Base-by-base conservation (phyloP, 1,140 invertebrate species). In the Littorina saxatilis region DNA sequence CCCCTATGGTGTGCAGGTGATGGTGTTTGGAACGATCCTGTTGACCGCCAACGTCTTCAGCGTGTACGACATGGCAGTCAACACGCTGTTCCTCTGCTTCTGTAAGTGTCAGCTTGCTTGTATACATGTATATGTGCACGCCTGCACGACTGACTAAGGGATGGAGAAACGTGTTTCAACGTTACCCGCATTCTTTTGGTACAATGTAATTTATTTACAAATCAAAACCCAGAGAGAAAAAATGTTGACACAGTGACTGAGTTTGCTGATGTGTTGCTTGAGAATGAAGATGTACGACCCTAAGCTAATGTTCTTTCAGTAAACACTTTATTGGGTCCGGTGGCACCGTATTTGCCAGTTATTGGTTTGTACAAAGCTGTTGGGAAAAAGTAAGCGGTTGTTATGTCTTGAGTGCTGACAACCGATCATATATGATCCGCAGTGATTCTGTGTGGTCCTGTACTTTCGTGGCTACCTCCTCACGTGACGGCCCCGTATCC, bases 61-160 rank as follows among this genome's bases (percentile, higher is more conserved):
- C 83, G 98, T 99, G 0, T 99, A 98, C 91, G 95, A 95, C 0
- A 98, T 98, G 95, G 98, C 97, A 15, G 96, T 99, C 3, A 98
- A 99, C 90, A 99, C 98, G 0, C 91, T 99, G 55, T 99, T 99
- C 92, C 93, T 99, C 1, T 99, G 98, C 91, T 99, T 99, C 94
- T 94, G 98, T 93, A 95, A 96, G 61, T 63, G 27, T 50, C 20
- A 50, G 47, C 20, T 7, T 52, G 23, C 27, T 7, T 61, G 55
- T 61, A n/a, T 61, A 27, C 27, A 27, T 61, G 20, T 61, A 29
- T 40, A 29, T 70, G 13, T 61, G 7, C 27, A 27, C 27, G 55
- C n/a, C 0, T 61, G 66, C 32, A 29, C 23, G 32, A 20, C 17
- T 68, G 29, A 35, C 17, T 13, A 37, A 1, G n/a, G n/a, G n/a